phyloP scores from a whole-genome alignment of 1,140 invertebrate genomes.

The Camponotus pennsylvanicus region DNA sequence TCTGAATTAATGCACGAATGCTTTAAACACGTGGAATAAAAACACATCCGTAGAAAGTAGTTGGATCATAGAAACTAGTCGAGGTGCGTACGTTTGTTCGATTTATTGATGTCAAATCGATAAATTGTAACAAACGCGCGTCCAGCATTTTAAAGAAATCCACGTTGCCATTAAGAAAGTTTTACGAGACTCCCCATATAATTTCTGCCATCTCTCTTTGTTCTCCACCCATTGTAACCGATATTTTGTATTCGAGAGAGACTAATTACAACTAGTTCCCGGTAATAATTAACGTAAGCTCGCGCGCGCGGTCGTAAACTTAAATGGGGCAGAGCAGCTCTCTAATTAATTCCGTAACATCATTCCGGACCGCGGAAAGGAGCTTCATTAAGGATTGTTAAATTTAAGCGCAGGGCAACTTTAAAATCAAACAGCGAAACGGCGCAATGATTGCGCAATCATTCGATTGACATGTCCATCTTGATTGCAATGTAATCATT shows the following conservation, averaged over 20 bases:
- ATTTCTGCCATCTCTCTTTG: neutral
- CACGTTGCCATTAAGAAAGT: slow-evolving; percentile 62
- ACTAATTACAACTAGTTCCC: slow-evolving; percentile 77
- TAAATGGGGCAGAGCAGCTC: slow-evolving; percentile 76
- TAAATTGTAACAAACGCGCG: neutral
- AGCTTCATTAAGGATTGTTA: slow-evolving; percentile 75
- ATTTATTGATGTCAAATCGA: slow-evolving; percentile 34
- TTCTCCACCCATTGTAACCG: slow-evolving; percentile 53
- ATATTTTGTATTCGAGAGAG: slow-evolving; percentile 77
- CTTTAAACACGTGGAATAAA: slow-evolving; percentile 17
- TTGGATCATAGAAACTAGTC: slow-evolving; percentile 28
- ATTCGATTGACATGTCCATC: slow-evolving; percentile 5
- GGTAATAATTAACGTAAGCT: slow-evolving; percentile 77
- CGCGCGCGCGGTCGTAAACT: slow-evolving; percentile 75
- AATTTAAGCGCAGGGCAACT: slow-evolving; percentile 64
- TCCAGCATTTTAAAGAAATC: slow-evolving; percentile 36
- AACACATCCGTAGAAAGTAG: slow-evolving; percentile 62
- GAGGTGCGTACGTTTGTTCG: neutral
- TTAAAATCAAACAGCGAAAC: slow-evolving; percentile 41
- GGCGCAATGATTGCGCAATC: neutral
- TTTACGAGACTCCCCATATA: slow-evolving; percentile 56
- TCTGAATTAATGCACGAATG: slow-evolving; percentile 26
- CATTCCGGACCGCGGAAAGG: slow-evolving; percentile 70
- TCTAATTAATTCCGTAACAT: slow-evolving; percentile 77
- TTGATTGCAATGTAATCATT: slow-evolving; percentile 15